phyloP scores from a whole-genome alignment of 2,113 vertebrate genomes.

The Bujurquina vittata region DNA sequence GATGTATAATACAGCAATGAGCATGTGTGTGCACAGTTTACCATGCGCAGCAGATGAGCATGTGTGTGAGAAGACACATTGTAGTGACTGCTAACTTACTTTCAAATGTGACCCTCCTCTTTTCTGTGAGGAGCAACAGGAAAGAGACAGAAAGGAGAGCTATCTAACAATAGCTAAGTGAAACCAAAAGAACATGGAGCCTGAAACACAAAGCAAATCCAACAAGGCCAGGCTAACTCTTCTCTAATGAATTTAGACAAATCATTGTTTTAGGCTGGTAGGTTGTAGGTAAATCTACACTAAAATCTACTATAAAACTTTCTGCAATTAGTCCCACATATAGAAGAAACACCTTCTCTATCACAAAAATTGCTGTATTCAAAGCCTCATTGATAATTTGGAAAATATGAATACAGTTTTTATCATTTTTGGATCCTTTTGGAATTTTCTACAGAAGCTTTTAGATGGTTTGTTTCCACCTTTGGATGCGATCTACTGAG shows the following conservation, averaged over 20 bases:
- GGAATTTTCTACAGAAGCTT: neutral
- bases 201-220: constrained; percentile 58
- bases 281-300: neutral
- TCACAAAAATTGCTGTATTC: neutral
- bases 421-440: neutral
- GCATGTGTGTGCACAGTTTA: neutral
- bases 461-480: neutral
- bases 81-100: constrained; percentile 80
- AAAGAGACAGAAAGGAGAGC: constrained; percentile 71
- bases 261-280: neutral
- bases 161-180: constrained; percentile 70
- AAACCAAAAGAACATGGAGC: constrained; percentile 40
- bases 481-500: constrained; percentile 14
- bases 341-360: neutral
- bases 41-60: constrained; percentile 41
- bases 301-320: neutral
- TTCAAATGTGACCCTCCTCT: constrained; percentile 87
- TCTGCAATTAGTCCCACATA: neutral
- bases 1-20: neutral
- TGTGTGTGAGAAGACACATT: constrained; percentile 2
- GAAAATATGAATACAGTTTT: neutral
- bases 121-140: constrained; percentile 82
- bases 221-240: neutral
- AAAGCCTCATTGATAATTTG: neutral
- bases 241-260: neutral